Base-by-base conservation (phyloP, 2,113 vertebrate genomes). In the Carassius auratus region DNA sequence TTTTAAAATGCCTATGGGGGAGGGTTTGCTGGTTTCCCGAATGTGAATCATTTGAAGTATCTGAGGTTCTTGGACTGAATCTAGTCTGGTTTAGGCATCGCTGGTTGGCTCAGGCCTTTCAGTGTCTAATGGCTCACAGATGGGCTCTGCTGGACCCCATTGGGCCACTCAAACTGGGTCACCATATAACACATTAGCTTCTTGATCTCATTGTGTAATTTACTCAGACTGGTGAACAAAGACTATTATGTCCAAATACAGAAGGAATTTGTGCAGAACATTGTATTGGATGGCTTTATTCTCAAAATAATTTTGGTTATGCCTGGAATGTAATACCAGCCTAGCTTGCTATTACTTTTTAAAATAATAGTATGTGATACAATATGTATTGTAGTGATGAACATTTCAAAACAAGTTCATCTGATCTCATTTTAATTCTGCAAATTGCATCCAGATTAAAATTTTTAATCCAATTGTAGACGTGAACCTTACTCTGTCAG, bases 21-120 rank as follows among this genome's bases (percentile, higher is more conserved):
- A 17, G 59, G 91, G 90, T 89, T 92, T 91, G 90, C 80, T 89
- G 84, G 89, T 94, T 92, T 89, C 89, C 88, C 91, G 91, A 93
- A 93, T 93, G 90, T 91, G 88, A 94, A 93, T 90, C 91, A 94
- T 93, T 92, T 94, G 92, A 94, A 93, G 91, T 92, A 92, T 93
- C 91, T 84, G 76, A 90, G 38, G 84, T 68, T 88, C 85, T 88
- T 85, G 85, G 69, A 62, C 50, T 73, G 69, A 90, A 88, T 92
- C 92, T 94, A 93, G 91, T 94, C 90, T 90, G 87, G 90, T 93
- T 94, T 93, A 94, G 92, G 88, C 92, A 90, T 84, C 87, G 87
- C 83, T 89, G 87, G 88, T 92, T 94, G 90, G 92, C 94, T 92
- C 91, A 84, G 91, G 91, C 75, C 91, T 90, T 92, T 94, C 91